phyloP scores from a whole-genome alignment of 2,113 vertebrate genomes.

The Neolamprologus longior region DNA sequence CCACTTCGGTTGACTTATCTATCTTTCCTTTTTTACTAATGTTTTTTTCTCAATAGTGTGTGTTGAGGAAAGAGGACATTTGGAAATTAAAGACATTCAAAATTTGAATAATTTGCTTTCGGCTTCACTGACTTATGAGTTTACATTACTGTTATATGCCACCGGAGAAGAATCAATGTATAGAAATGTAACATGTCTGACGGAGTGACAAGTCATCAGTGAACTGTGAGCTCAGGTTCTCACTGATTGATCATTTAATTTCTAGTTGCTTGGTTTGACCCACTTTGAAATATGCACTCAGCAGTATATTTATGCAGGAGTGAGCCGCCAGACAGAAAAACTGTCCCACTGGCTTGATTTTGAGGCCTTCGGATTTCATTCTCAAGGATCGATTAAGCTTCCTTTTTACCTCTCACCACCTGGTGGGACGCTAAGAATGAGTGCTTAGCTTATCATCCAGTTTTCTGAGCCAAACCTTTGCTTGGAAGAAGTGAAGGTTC shows the following conservation, averaged over 20 bases:
- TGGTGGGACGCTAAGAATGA: slow-evolving; percentile 7
- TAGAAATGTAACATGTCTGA: background rate
- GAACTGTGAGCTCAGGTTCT: slow-evolving; percentile 1
- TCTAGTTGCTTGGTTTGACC: slow-evolving; percentile 35
- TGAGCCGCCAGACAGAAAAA: background rate
- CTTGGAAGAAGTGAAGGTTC: slow-evolving; percentile 11
- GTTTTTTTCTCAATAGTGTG: background rate
- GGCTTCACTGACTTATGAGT: slow-evolving; percentile 22
- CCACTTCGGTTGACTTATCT: background rate
- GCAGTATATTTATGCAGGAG: slow-evolving; percentile 8
- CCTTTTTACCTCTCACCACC: background rate
- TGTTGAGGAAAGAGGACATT: slow-evolving; percentile 17
- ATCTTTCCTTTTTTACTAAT: background rate
- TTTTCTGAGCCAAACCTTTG: slow-evolving; percentile 2
- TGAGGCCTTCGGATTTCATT: slow-evolving; percentile 21
- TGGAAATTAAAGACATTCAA: slow-evolving; percentile 38
- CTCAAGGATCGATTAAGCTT: slow-evolving; percentile 29
- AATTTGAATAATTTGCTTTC: slow-evolving; percentile 37
- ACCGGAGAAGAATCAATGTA: slow-evolving; percentile 18
- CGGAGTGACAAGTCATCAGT: slow-evolving; percentile 25
- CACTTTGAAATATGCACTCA: slow-evolving; percentile 39
- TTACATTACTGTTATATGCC: slow-evolving; percentile 26
- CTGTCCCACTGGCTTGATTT: background rate
- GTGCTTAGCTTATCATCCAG: slow-evolving; percentile 11
- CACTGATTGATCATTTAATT: slow-evolving; percentile 57